Percentiles rank a stretch among this genome's conserved stretches.
Conservation (phyloP, 2,888 invertebrate species). For the Eurois occulta region DNA sequence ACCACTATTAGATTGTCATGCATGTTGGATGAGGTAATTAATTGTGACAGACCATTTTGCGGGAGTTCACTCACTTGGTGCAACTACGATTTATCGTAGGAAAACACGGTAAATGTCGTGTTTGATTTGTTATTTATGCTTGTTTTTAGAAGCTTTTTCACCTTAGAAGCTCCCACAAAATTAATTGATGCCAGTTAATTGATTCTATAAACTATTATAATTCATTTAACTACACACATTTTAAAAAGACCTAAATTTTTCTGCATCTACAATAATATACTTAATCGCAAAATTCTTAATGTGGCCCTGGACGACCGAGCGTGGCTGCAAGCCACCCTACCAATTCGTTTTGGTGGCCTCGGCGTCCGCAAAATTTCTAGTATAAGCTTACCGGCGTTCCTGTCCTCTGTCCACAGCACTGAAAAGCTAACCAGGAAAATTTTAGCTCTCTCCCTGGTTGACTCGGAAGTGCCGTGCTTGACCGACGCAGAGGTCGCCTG, state of each 20-base stretch:
- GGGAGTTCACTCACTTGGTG: conserved; percentile 62
- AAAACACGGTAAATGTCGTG: conserved; percentile 29
- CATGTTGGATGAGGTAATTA: conserved; percentile 88
- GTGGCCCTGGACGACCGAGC: no score
- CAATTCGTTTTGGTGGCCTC: no score
- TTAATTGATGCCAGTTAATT: neutral
- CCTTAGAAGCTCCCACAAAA: no score
- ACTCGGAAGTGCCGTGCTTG: no score
- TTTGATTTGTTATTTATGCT: conserved; percentile 3
- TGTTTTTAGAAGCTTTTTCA: neutral
- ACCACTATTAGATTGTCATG: conserved; percentile 89
- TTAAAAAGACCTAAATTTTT: neutral
- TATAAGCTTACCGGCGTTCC: no score
- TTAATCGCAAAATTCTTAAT: no score
- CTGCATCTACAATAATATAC: neutral
- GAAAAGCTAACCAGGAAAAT: no score
- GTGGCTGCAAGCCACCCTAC: no score
- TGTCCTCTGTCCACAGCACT: no score
- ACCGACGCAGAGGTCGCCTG: no score
- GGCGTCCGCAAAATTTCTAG: no score
- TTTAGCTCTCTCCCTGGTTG: no score
- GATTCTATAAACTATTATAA: neutral
- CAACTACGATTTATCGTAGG: conserved; percentile 33
- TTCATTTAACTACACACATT: neutral
- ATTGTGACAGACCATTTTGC: conserved; percentile 86